Base-by-base conservation (phyloP, 1,140 invertebrate species). In the Chrysopa pallens region DNA sequence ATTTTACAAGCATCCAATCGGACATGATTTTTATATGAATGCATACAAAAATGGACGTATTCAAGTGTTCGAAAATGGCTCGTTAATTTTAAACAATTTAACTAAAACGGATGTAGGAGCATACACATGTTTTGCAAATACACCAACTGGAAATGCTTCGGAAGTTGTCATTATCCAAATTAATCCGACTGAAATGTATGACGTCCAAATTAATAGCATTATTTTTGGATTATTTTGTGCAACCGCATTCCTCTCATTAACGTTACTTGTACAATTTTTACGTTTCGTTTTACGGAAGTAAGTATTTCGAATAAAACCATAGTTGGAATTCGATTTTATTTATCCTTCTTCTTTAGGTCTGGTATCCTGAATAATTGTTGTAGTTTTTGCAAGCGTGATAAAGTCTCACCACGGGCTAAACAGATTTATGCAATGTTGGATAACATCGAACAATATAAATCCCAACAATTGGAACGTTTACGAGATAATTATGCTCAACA, bases 401-500 rank as follows among this genome's bases (percentile, higher is more conserved):
- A 73, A 7, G 69, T 73, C 17, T 80, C 80, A 7, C 82, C 84
- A 4, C 69, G 82, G 39, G 76, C 81, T 7, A 72, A 77, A 37
- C 86, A 92, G 57, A 80, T 93, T 38, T 83, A 81, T 53, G 76
- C 75, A 43, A 81, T 86, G 74, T 61, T 91, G 48, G 87, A 93
- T 54, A 87, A 79, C 57, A 86, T 93, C 46, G 88, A 93, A 59
- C 77, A 80, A 41, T 89, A 91, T 60, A 90, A 89, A 61, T 79
- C 78, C 46, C 81, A 82, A 54, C 88, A 93, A 55, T 63, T 93
- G 43, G 86, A 90, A 57, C 73, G 80, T 48, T 64, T 95, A 35
- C 67, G 87, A 2, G 88, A 94, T 53, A 93, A 94, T 61, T 95
- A 95, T 55, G 80, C 83, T 11, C 74, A 79, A 58, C 90, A 95